These are phyloP conservation scores for Platynereis dumerilii DNA, from an alignment of 2,888 invertebrate genomes.

Conservation along the genomic window DNA sequence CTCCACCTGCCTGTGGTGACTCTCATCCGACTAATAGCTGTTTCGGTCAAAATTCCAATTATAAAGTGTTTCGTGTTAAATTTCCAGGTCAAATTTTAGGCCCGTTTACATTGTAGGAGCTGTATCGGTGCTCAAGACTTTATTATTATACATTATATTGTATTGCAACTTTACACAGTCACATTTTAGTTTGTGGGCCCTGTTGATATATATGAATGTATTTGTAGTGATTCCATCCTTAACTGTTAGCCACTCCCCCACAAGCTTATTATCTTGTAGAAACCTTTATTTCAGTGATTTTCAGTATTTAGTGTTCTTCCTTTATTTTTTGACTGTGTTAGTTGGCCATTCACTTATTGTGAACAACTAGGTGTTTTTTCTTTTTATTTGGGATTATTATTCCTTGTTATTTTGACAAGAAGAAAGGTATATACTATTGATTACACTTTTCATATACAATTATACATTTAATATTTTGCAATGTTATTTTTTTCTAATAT, in stretches of 20 bases:
- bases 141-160: constrained; percentile 9
- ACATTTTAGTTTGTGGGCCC: not conserved
- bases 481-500: constrained; percentile 44
- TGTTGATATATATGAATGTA: constrained; percentile 4
- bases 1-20: too few species aligned
- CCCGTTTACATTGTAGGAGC: constrained; percentile 19
- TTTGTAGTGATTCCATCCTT: too few species aligned
- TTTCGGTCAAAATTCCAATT: constrained; percentile 6
- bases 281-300: constrained; percentile 2
- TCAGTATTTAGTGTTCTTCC: constrained; percentile 24
- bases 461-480: constrained; percentile 50
- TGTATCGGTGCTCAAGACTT: constrained; percentile 27
- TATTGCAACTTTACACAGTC: constrained; percentile 9
- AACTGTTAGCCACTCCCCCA: too few species aligned
- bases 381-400: constrained; percentile 42
- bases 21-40: not conserved
- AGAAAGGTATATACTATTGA: constrained; percentile 44
- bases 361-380: constrained; percentile 31
- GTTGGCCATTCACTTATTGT: constrained; percentile 23
- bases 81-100: constrained; percentile 12
- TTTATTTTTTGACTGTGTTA: constrained; percentile 20
- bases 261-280: too few species aligned
- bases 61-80: not conserved
- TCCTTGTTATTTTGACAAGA: constrained; percentile 45
- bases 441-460: constrained; percentile 53